These are phyloP conservation scores for Euwallacea similis DNA, from an alignment of 1,140 invertebrate genomes.

Conservation along the genomic window DNA sequence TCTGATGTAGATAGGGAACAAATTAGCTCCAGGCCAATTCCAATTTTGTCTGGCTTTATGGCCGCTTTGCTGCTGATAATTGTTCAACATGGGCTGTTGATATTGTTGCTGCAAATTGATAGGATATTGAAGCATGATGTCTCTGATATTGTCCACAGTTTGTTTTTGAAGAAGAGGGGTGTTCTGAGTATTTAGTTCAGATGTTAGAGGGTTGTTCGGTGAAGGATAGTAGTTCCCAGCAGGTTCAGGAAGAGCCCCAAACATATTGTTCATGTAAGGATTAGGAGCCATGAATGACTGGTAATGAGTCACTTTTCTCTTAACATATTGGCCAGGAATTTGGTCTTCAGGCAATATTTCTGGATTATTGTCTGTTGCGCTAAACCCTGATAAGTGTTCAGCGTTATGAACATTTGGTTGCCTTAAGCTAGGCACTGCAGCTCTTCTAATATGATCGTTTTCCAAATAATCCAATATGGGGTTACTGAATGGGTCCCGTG, in stretches of 20 bases:
- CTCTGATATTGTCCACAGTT: conserved; percentile 41
- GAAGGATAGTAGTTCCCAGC: background rate
- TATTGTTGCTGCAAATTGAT: background rate
- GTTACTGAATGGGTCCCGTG: conserved; percentile 41
- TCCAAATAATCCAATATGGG: conserved; percentile 47
- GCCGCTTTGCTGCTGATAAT: conserved; percentile 33
- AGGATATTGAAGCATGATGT: conserved; percentile 29
- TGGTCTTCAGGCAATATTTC: conserved; percentile 37
- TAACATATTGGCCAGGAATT: conserved; percentile 45
- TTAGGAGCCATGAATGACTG: conserved; percentile 43
- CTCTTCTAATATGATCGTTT: conserved; percentile 17
- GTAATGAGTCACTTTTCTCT: conserved; percentile 49
- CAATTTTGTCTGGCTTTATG: conserved; percentile 42
- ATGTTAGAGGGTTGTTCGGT: background rate
- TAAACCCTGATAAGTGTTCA: conserved; percentile 2
- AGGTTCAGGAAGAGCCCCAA: background rate
- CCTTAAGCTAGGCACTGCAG: conserved; percentile 2
- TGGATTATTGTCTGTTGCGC: conserved; percentile 25
- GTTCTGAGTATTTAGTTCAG: background rate
- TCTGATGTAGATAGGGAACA: conserved; percentile 61
- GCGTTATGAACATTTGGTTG: conserved; percentile 13
- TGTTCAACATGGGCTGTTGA: background rate
- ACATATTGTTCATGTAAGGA: conserved; percentile 18
- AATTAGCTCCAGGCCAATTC: conserved; percentile 55
- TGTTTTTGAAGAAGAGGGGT: conserved; percentile 30